A percentile compares a stretch with the other conserved stretches of the same genome.
These are phyloP conservation scores for Steatornis caripensis DNA, from an alignment of 2,113 vertebrate genomes.

Conservation along the genomic window DNA sequence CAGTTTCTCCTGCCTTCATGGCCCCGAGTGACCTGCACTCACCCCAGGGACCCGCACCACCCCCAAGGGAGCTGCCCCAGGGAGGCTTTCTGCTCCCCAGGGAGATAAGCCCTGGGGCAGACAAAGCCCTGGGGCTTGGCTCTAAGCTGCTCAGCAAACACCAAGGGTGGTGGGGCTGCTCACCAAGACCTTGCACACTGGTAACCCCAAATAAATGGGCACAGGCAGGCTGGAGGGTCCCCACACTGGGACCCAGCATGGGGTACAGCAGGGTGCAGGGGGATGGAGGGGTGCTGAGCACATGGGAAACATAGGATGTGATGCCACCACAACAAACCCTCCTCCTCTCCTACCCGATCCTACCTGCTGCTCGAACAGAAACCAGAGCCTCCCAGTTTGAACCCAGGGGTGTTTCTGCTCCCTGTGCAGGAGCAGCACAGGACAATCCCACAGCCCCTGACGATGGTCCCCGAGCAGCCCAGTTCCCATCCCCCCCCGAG, in stretches of 20 bases:
- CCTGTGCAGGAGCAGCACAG: too few relatives aligned
- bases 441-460: too few relatives aligned
- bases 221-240: neutral
- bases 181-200: accelerated
- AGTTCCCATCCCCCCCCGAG: neutral
- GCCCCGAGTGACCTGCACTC: neutral
- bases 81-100: neutral
- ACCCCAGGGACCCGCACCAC: neutral
- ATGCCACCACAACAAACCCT: neutral
- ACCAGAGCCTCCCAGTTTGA: neutral
- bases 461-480: accelerated
- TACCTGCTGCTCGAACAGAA: neutral
- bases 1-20: accelerated
- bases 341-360: too few relatives aligned
- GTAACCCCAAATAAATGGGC: neutral
- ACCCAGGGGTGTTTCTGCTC: neutral
- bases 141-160: neutral
- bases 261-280: neutral
- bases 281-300: neutral
- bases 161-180: neutral
- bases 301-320: accelerated
- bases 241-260: accelerated
- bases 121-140: accelerated
- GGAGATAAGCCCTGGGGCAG: neutral
- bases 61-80: neutral